These are phyloP conservation scores for Podotricha telesiphe DNA, from an alignment of 2,888 invertebrate species.

Conservation along the genomic window DNA sequence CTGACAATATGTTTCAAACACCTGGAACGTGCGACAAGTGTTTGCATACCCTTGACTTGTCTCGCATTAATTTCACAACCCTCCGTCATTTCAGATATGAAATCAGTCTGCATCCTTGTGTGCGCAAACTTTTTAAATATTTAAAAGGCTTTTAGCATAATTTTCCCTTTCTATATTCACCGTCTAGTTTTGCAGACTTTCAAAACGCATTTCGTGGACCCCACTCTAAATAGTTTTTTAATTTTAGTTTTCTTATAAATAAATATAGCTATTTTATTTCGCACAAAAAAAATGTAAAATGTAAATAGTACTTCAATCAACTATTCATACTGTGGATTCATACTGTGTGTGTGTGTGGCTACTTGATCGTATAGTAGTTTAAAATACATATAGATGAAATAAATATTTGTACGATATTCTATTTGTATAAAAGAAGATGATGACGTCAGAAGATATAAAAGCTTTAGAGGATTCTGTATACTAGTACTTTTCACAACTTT, in stretches of 20 bases:
- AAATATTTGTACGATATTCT: background rate
- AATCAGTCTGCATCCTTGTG: slow-evolving; percentile 37
- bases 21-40: slow-evolving; percentile 39
- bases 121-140: slow-evolving; percentile 26
- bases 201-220: slow-evolving; percentile 6
- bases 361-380: too few species aligned
- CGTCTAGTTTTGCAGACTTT: slow-evolving; percentile 16
- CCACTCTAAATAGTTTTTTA: background rate
- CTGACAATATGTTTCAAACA: slow-evolving; percentile 37
- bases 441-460: background rate
- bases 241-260: background rate
- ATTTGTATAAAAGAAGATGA: background rate
- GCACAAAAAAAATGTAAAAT: too few species aligned
- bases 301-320: too few species aligned
- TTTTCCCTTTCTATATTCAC: slow-evolving; percentile 16
- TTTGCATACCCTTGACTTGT: slow-evolving; percentile 43
- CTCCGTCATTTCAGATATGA: slow-evolving; percentile 40
- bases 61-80: slow-evolving; percentile 43
- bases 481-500: slow-evolving; percentile 7
- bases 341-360: too few species aligned
- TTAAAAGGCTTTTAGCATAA: slow-evolving; percentile 23
- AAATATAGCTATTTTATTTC: too few species aligned
- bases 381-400: too few species aligned
- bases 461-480: background rate
- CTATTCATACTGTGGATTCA: too few species aligned